Evolutionary conservation across 2,113 vertebrate genomes (phyloP), one percentile per base, ranked within the genome.

Genomic region (Etheostoma cragini): DNA sequence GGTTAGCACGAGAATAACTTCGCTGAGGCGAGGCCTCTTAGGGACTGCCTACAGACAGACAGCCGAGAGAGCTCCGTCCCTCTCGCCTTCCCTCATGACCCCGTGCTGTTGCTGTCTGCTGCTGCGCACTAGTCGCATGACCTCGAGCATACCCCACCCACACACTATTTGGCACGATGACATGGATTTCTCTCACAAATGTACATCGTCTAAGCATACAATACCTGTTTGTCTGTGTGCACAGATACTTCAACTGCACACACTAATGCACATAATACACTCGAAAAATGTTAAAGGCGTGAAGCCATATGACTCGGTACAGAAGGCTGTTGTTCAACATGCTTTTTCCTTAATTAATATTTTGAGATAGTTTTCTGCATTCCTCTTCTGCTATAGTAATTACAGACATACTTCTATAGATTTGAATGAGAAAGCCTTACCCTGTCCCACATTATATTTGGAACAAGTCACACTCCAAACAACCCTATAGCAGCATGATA

Each of bases 401-500:
- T 71, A 64, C 63, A 77, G 87, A 86, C 24, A 57, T 53, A 12
- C 38, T 13, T 24, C 22, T 7, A 65, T 6, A 66, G 78, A 78
- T 42, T 42, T 11, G 38, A 42, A 42, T 49, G 84, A 38, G 85
- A 47, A 33, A 49, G 61, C 33, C 38, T 52, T 21, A 19, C 5
- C 14, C 33, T 11, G 5, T 19, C 21, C 64, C 10, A 26, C 35
- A 33, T 75, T 76, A 67, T 74, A 57, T 84, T 70, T 58, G 5
- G 56, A 3, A 67, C 57, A 62, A 54, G 72, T 61, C 62, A 14
- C 74, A 71, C 45, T 80, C 82, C 21, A 75, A 81, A 89, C 86
- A 91, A 79, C 30, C 61, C 61, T 52, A 14, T 50, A 42, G 62
- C 81, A 38, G 66, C 76, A 71, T 67, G 90, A 90, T 87, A 80